Percentiles rank a stretch among this genome's conserved stretches.
Evolutionary conservation across 2,888 invertebrate genomes (phyloP).

Genomic region (Dolichopus griseipennis): DNA sequence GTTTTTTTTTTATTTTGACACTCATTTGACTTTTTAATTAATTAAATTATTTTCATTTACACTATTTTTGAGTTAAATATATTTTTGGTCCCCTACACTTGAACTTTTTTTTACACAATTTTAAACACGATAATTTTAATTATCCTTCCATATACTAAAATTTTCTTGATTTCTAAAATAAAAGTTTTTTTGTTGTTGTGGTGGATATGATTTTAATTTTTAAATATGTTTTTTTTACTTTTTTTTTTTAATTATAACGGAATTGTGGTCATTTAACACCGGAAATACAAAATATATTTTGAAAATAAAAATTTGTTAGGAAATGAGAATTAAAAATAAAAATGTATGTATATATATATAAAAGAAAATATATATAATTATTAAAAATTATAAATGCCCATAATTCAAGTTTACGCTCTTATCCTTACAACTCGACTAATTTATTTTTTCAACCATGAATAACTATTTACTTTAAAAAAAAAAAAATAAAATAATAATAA

Average conservation of each 20-base stretch:
- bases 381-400: background rate
- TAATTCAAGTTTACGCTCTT: constrained; percentile 8
- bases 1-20: no score
- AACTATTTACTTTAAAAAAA: constrained; percentile 2
- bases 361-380: background rate
- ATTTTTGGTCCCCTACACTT: background rate
- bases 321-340: background rate
- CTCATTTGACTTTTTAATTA: background rate
- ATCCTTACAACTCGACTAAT: constrained; percentile 7
- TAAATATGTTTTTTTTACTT: no score
- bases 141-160: background rate
- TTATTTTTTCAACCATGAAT: background rate
- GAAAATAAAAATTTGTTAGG: background rate
- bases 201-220: background rate
- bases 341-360: no score
- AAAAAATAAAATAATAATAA: background rate
- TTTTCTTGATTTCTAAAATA: no score
- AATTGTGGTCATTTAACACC: background rate
- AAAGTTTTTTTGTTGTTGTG: background rate
- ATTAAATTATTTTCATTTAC: no score
- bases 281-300: background rate
- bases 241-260: background rate
- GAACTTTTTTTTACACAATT: background rate
- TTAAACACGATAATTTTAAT: background rate
- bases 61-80: background rate